phyloP scores from a whole-genome alignment of 2,888 invertebrate genomes.

The Polydrusus tereticollis region DNA sequence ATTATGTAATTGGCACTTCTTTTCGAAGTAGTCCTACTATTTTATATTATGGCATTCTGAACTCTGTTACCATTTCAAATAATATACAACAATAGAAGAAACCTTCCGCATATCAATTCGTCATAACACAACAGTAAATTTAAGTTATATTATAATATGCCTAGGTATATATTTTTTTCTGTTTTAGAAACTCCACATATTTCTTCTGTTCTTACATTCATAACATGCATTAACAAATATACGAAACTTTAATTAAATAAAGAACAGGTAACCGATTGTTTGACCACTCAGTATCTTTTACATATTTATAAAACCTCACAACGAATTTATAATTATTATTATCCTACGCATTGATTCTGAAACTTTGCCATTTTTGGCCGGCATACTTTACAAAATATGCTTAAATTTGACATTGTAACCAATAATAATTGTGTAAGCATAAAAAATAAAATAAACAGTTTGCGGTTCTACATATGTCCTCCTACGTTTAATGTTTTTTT shows the following conservation, averaged over 20 bases:
- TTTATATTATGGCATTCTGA: too few species aligned
- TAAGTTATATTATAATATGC: too few species aligned
- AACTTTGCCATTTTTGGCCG: slow-evolving; percentile 38
- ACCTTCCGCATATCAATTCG: too few species aligned
- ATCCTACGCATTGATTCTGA: slow-evolving; percentile 37
- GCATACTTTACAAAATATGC: slow-evolving; percentile 16
- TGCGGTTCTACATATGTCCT: slow-evolving; percentile 28
- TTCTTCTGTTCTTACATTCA: too few species aligned
- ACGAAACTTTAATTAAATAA: neutral
- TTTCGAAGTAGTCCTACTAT: too few species aligned
- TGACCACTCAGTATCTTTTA: neutral
- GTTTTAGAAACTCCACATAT: too few species aligned
- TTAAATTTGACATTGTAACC: slow-evolving; percentile 24
- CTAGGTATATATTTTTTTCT: too few species aligned
- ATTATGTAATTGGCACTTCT: too few species aligned
- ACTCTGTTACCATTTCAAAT: too few species aligned
- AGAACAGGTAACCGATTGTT: neutral
- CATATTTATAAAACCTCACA: slow-evolving; percentile 33
- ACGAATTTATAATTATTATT: slow-evolving; percentile 23
- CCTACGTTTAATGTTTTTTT: slow-evolving; percentile 25
- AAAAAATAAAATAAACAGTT: slow-evolving; percentile 33
- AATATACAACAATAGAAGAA: too few species aligned
- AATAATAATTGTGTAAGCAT: slow-evolving; percentile 33
- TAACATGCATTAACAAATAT: neutral
- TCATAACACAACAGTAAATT: too few species aligned